Base-by-base conservation (phyloP, 2,797 vertebrate genomes). In the Tinamus major region DNA sequence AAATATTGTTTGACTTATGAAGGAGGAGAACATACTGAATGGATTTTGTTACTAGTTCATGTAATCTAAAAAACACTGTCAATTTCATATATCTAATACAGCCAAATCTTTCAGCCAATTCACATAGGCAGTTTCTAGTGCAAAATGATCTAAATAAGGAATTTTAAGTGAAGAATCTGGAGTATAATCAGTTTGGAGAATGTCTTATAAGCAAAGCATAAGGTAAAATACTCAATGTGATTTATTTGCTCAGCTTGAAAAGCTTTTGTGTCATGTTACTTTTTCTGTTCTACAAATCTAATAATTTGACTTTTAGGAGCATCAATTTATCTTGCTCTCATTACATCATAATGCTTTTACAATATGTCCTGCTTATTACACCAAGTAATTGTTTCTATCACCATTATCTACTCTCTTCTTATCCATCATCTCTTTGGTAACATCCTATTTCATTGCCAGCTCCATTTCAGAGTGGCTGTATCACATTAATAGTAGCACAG, bases 401-500 rank as follows among this genome's bases (percentile, higher is more conserved):
- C 56, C 59, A 48, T 58, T 79, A 64, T 49, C 41, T 76, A 81
- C 49, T 75, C 41, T 18, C 19, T 63, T 70, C 4, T 18, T 62
- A 51, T 67, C 65, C 68, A 81, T 89, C 85, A 48, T 91, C 85
- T 95, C 51, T 78, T 69, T 41, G 90, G 68, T 91, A 89, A 51
- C 49, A 44, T 53, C 33, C 75, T 82, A 92, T 69, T 97, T 89
- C 79, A 89, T 92, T 88, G 72, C 79, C 49, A 91, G 33, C 72
- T 88, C 88, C 79, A 79, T 96, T 96, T 96, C 82, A 95, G 42
- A 72, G 95, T 86, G 61, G 39, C 82, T 91, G 93, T 67, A 76
- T 93, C 82, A 37, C 92, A 89, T 92, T 96, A 97, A 95, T 95
- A 95, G 95, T 76, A 90, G 61, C 93, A 96, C 55, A 86, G 75